These are phyloP conservation scores for Agapornis canus DNA, from an alignment of 2,797 vertebrate genomes.

Conservation along the genomic window DNA sequence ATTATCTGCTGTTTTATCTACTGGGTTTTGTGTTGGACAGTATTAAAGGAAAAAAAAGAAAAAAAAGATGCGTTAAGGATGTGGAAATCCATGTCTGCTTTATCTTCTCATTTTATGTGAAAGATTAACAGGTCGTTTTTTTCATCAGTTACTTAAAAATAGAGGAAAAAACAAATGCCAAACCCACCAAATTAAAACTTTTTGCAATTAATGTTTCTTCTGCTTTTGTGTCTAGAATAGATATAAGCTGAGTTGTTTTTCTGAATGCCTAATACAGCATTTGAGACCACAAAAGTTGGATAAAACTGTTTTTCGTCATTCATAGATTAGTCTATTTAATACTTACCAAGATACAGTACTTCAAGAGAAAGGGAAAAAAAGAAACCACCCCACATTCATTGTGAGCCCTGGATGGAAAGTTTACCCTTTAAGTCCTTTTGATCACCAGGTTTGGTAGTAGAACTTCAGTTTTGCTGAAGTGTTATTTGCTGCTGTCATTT, in stretches of 20 bases:
- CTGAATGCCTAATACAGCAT: background rate
- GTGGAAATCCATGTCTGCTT: background rate
- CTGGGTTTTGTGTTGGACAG: background rate
- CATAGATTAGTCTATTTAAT: background rate
- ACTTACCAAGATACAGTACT: background rate
- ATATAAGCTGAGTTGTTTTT: background rate
- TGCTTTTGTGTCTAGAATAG: background rate
- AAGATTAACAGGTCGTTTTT: background rate
- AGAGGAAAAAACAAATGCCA: background rate
- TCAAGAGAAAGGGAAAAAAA: background rate
- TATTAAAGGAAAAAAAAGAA: background rate
- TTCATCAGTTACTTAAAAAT: background rate
- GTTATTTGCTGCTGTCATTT: conserved; percentile 3
- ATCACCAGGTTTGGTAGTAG: background rate
- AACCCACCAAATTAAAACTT: background rate
- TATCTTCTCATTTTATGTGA: background rate
- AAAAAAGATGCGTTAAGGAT: background rate
- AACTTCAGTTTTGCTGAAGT: conserved; percentile 8
- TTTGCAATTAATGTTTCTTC: background rate
- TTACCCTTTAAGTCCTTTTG: conserved; percentile 6
- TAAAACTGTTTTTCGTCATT: background rate
- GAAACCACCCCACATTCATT: background rate
- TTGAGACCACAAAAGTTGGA: background rate
- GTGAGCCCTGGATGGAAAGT: background rate
- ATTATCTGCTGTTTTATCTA: background rate